phyloP scores from a whole-genome alignment of 2,888 invertebrate species.

The Caenorhabditis macrosperma region DNA sequence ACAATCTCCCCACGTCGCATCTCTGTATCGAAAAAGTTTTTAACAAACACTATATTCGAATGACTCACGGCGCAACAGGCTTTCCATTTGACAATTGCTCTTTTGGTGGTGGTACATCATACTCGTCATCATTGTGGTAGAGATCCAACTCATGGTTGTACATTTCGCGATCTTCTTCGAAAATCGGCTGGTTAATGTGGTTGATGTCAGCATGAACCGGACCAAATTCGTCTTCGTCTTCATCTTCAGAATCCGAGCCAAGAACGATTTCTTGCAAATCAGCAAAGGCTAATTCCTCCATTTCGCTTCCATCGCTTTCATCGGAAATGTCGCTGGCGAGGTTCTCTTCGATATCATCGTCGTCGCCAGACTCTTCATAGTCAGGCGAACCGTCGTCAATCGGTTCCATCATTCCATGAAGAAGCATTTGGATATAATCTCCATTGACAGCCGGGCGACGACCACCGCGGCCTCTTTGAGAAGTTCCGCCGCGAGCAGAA shows the following conservation, averaged over 20 bases:
- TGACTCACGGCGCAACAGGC: slow-evolving; percentile 25
- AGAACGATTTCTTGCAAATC: too few species aligned
- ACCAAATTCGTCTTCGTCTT: neutral
- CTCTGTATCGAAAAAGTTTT: slow-evolving; percentile 8
- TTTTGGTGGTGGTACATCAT: slow-evolving; percentile 20
- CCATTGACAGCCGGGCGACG: too few species aligned
- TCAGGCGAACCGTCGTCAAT: neutral
- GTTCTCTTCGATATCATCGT: neutral
- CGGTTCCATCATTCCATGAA: neutral
- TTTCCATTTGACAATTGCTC: neutral
- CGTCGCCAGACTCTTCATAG: neutral
- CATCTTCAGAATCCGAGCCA: neutral
- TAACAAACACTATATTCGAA: neutral
- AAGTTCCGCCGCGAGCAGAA: neutral
- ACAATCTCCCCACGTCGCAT: slow-evolving; percentile 45
- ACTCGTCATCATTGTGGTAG: slow-evolving; percentile 28
- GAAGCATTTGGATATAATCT: too few species aligned
- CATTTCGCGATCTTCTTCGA: slow-evolving; percentile 21
- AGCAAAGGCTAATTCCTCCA: too few species aligned
- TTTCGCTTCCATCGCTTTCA: too few species aligned
- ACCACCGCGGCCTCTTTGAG: too few species aligned
- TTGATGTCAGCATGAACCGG: neutral
- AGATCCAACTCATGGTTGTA: slow-evolving; percentile 28
- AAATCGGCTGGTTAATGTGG: slow-evolving; percentile 24
- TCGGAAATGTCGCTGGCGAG: too few species aligned